Percentiles rank a stretch among this genome's conserved stretches.
Conservation (phyloP, 2,797 vertebrate species). For the Sebastes elongatus region DNA sequence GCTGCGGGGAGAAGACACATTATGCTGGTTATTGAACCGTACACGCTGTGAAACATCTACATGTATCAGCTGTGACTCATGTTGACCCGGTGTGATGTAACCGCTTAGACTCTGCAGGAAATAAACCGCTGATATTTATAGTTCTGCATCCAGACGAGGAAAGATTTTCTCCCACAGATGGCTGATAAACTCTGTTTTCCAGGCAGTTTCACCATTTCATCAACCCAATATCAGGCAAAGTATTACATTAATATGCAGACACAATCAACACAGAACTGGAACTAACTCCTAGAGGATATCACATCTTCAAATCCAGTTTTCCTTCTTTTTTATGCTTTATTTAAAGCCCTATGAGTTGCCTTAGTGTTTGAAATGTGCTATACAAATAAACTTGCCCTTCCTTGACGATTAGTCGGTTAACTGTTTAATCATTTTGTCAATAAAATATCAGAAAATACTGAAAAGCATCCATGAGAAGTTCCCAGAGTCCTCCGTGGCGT, state of each 20-base stretch:
- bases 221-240: neutral
- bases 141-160: slow-evolving; percentile 4
- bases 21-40: neutral
- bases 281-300: neutral
- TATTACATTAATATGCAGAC: neutral
- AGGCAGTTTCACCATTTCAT: neutral
- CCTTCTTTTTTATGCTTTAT: neutral
- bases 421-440: too few relatives aligned
- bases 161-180: slow-evolving; percentile 15
- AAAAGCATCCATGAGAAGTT: neutral
- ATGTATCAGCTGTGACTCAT: slow-evolving; percentile 40
- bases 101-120: slow-evolving; percentile 18
- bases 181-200: neutral
- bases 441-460: neutral
- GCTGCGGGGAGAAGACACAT: slow-evolving; percentile 65
- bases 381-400: neutral
- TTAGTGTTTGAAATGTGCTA: neutral
- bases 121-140: slow-evolving; percentile 44
- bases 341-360: neutral
- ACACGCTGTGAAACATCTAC: neutral
- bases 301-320: neutral
- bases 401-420: rapidly evolving
- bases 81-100: slow-evolving; percentile 24
- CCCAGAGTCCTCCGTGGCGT: too few relatives aligned
- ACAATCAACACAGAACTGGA: too few relatives aligned